Evolutionary conservation across 92 coral and sea anemone genomes (phyloP), one percentile per base, ranked within the genome.

Genomic region (Desmophyllum pertusum): DNA sequence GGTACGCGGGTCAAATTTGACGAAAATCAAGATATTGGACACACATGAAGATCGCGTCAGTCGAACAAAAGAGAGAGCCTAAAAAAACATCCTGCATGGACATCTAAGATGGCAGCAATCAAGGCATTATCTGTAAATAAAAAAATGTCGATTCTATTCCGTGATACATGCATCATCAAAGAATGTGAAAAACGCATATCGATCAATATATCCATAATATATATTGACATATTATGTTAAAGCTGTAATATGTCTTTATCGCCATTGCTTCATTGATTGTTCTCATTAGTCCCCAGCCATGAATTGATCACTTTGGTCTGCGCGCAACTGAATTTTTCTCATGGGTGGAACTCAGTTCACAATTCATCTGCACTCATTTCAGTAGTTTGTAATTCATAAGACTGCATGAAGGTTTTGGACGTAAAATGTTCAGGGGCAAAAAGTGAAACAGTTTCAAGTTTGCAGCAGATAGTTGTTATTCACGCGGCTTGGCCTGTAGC

Each of bases 261-360:
- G 33, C 65, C 35, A 59, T 59, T 33, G 30, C 27, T 25, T 59
- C 27, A 6, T 15, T 40, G 81, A n/a, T 59, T 59, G 40, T 36
- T 15, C 37, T 39, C 52, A 25, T 61, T 57, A 77, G 71, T 57
- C 81, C 36, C 81, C 81, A 57, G 40, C 81, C 21, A 19, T 65
- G 81, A 77, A 77, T 36, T 77, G 70, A 77, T 77, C 52, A 39
- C 70, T 77, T 77, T 27, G 46, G 43, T 61, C 52, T 29, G 70
- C 45, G 38, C 39, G 37, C 70, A 59, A n/a, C n/a, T n/a, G n/a
- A 39, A 38, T 18, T 30, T 37, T 57, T n/a, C 0, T 35, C 71
- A 29, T 31, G 18, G 48, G 64, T 59, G 52, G 69, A 23, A 37
- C 69, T 57, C 21, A 10, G 8, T 25, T 66, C 6, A 15, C 37